Evolutionary conservation across 2,113 vertebrate genomes (phyloP), one percentile per base, ranked within the genome.

Genomic region (Tetrao urogallus): DNA sequence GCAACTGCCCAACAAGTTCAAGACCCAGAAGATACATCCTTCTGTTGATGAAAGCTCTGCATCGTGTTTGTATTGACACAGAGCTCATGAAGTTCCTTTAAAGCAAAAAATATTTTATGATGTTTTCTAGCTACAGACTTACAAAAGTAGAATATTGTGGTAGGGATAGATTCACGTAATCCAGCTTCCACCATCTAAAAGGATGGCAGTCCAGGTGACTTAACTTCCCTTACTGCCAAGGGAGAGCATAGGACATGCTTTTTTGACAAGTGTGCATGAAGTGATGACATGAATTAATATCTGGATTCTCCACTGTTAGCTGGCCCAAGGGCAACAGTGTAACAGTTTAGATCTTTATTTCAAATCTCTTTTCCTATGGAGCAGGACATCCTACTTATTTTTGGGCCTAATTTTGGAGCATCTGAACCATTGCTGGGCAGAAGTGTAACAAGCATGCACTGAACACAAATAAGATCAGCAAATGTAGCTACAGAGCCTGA

Each of bases 261-360:
- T 89, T 67, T 70, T 86, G 47, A 87, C 8, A 60, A 77, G 40
- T 34, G 14, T 50, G 4, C 67, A 57, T 74, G 76, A 93, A 86
- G 45, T 42, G 61, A 25, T 43, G 52, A 75, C 10, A 5, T 32
- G 17, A 87, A 87, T 72, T 70, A 81, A 77, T 32, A 61, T 19
- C 16, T 77, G 38, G 18, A 63, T 83, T 81, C 57, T 93, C 12
- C 25, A 10, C 40, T 83, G 21, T 74, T 76, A 58, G 56, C 52
- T 71, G 61, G 30, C 1, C 45, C 48, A 40, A 71, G 6, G 76
- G 36, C 10, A 73, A 42, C 52, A 54, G 42, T 27, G n/a, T 80
- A 71, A 69, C 4, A 8, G 61, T 28, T 77, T 21, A 45, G 13
- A 28, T 50, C 21, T 56, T 57, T 76, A 30, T 61, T 71, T 82